Percentiles rank a stretch among this genome's conserved stretches.
phyloP scores from a whole-genome alignment of 2,888 invertebrate genomes.

The Isotomurus palustris region DNA sequence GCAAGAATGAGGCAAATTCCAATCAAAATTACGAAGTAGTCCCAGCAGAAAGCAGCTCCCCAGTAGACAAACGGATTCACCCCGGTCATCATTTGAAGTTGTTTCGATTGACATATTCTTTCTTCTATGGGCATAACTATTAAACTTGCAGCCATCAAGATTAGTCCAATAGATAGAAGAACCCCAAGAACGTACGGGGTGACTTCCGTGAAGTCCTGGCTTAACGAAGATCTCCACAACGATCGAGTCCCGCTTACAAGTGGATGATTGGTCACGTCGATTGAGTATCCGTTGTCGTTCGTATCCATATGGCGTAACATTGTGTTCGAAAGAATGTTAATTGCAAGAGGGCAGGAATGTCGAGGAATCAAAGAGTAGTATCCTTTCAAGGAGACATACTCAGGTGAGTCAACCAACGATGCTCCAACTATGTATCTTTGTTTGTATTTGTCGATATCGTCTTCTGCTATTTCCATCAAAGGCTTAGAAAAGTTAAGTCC shows the following conservation, averaged over 20 bases:
- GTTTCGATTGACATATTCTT: constrained; percentile 48
- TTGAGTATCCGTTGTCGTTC: background rate
- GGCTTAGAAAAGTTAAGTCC: constrained; percentile 7
- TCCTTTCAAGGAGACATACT: too few relatives aligned
- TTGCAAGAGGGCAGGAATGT: constrained; percentile 50
- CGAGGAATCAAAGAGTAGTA: constrained; percentile 46
- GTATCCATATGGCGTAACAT: constrained; percentile 35
- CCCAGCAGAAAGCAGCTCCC: constrained; percentile 51
- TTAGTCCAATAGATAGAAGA: constrained; percentile 46
- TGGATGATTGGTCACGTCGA: constrained; percentile 18
- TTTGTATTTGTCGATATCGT: constrained; percentile 22
- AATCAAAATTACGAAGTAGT: constrained; percentile 49
- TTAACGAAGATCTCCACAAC: background rate
- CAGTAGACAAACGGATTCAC: constrained; percentile 50
- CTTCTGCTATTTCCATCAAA: constrained; percentile 13
- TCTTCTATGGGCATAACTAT: constrained; percentile 48
- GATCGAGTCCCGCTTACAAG: background rate
- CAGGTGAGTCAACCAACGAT: background rate
- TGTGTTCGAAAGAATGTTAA: constrained; percentile 48
- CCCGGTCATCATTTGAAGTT: constrained; percentile 50
- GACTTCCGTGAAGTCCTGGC: background rate
- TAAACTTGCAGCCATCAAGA: constrained; percentile 46
- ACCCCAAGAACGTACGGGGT: constrained; percentile 24
- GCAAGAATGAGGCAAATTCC: constrained; percentile 48
- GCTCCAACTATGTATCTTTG: constrained; percentile 19